Percentiles rank a stretch among this genome's conserved stretches.
Conservation (phyloP, 2,113 vertebrate species). For the Calyptomena viridis region DNA sequence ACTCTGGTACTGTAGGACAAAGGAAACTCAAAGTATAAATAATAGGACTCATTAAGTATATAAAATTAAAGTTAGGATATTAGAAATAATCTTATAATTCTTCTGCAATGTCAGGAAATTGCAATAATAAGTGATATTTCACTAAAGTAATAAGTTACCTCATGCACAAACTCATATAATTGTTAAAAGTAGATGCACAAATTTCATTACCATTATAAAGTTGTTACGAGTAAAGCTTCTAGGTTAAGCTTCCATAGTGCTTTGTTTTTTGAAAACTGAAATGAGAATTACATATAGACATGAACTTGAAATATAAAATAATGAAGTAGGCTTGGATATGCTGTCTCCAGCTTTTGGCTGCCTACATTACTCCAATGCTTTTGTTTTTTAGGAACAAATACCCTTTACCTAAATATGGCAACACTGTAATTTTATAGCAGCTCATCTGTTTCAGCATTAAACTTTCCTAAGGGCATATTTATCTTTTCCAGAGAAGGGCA, state of each 20-base stretch:
- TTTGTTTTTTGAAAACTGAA: not conserved
- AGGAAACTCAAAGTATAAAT: not conserved
- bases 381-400: not conserved
- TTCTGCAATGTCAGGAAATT: not conserved
- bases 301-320: not conserved
- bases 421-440: not conserved
- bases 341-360: not conserved
- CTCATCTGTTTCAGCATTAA: not conserved
- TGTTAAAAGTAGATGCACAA: not conserved
- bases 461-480: not conserved
- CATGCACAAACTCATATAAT: not conserved
- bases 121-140: not conserved
- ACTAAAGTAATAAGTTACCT: not conserved
- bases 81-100: not conserved
- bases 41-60: not conserved
- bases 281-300: not conserved
- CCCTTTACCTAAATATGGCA: not conserved
- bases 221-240: not conserved
- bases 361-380: not conserved
- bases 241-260: not conserved
- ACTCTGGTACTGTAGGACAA: not conserved
- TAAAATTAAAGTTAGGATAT: not conserved
- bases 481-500: not conserved
- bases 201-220: not conserved
- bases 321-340: not conserved